Evolutionary conservation across 2,888 invertebrate species (phyloP).

Genomic region (Andrena fulva): DNA sequence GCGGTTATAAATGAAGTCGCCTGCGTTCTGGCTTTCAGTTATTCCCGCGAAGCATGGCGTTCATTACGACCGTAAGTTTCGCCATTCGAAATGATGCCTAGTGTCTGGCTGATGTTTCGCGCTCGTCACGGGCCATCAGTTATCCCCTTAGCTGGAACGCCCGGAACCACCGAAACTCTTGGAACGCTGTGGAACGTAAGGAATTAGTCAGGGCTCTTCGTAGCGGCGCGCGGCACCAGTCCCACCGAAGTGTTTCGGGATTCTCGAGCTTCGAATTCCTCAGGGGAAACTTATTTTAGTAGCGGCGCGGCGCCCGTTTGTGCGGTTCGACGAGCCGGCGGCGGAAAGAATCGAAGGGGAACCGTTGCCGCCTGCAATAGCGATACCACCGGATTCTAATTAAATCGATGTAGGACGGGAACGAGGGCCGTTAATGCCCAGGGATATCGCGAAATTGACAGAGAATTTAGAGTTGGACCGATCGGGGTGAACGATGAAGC

Average conservation of each 20-base stretch:
- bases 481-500: conserved; percentile 58
- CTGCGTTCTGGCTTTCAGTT: not conserved
- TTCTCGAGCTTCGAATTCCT: conserved; percentile 8
- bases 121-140: conserved; percentile 41
- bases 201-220: conserved; percentile 25
- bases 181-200: conserved; percentile 13
- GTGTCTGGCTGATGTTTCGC: conserved; percentile 38
- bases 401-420: conserved; percentile 41
- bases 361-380: not conserved
- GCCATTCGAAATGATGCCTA: not conserved
- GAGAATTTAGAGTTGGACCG: conserved; percentile 59
- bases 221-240: not conserved
- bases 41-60: conserved; percentile 1
- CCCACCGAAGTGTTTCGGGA: not conserved
- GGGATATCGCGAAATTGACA: conserved; percentile 53
- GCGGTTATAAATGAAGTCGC: not conserved
- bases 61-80: conserved; percentile 27
- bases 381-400: conserved; percentile 46
- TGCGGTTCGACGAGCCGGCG: not conserved
- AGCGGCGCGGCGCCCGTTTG: not conserved
- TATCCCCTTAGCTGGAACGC: conserved; percentile 21
- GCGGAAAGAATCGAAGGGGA: not conserved
- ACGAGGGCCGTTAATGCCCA: conserved; percentile 21
- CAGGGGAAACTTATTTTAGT: not conserved
- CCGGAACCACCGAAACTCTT: conserved; percentile 35